Evolutionary conservation across 1,140 invertebrate species (phyloP), one percentile per base, ranked within the genome.

Genomic region (Aphaenogaster ashmeadi): DNA sequence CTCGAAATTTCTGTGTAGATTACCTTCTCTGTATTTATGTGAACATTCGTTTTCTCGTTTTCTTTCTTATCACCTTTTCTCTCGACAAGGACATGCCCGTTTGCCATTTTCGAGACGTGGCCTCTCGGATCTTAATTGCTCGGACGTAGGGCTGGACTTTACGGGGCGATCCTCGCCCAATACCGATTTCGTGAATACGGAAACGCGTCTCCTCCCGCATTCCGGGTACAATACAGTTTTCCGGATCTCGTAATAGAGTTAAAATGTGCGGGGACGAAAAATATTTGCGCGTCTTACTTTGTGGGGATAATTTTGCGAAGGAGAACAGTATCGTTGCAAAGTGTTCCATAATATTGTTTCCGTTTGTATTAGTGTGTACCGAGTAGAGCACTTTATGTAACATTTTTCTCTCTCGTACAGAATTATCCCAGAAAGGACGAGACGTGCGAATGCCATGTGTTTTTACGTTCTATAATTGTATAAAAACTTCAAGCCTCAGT

Each of bases 401-500:
- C 11, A 66, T 36, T 54, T 66, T 21, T 60, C 33, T 21, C 71
- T 38, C 72, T 78, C 15, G 62, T 41, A 27, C n/a, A 0, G 7
- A 67, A 52, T 66, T 56, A 69, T 47, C n/a, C 11, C 6, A 71
- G n/a, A 11, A 56, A 47, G 27, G 2, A 66, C 21, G 11, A 6
- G 44, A 66, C 33, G 27, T 33, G 44, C 44, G 33, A 79, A 50
- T 15, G 33, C 21, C 44, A 27, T 27, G 27, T 27, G 27, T 79
- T 79, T 44, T 77, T 4, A 36, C 41, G 9, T 15, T n/a, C 2
- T 41, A 11, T 58, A 77, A 60, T 58, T 60, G 18, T 54, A 86
- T 75, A 38, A 41, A 36, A 27, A 50, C 21, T 36, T 54, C 18
- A 36, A 50, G n/a, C 72, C 36, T 81, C 84, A 91, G 85, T 90